Percentiles rank a stretch among this genome's conserved stretches.
Evolutionary conservation across 1,140 invertebrate genomes (phyloP).

Genomic region (Oncopeltus fasciatus): DNA sequence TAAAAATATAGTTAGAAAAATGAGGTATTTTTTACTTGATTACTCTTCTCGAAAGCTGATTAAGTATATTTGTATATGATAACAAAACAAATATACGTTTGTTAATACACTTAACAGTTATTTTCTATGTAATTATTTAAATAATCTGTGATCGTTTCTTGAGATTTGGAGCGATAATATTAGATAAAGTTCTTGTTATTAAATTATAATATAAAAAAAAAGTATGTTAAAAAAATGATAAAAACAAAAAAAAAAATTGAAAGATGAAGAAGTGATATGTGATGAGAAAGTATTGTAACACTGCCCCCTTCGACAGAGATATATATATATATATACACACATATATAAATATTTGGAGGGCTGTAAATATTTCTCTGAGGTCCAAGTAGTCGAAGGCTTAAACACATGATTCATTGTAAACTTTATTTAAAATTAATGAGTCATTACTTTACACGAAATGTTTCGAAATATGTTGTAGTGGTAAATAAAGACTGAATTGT

Average conservation of each 20-base stretch:
- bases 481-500: constrained; percentile 16
- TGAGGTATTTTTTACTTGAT: no score
- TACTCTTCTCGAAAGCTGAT: no score
- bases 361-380: constrained; percentile 19
- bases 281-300: constrained; percentile 20
- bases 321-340: no score
- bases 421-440: constrained; percentile 1
- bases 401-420: not conserved
- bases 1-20: no score
- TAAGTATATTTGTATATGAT: no score
- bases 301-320: constrained; percentile 19
- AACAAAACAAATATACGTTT: no score
- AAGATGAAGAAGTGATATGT: constrained; percentile 8
- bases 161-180: constrained; percentile 14
- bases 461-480: constrained; percentile 11
- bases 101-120: constrained; percentile 13
- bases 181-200: constrained; percentile 12
- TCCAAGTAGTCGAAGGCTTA: constrained; percentile 16
- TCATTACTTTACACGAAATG: not conserved
- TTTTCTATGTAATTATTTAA: constrained; percentile 15
- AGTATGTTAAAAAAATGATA: not conserved
- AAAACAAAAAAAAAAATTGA: constrained; percentile 12
- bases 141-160: constrained; percentile 20
- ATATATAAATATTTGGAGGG: constrained; percentile 20
- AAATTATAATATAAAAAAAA: constrained; percentile 11